Conservation (phyloP, 2,888 invertebrate species). For the Toxonevra muliebris region DNA sequence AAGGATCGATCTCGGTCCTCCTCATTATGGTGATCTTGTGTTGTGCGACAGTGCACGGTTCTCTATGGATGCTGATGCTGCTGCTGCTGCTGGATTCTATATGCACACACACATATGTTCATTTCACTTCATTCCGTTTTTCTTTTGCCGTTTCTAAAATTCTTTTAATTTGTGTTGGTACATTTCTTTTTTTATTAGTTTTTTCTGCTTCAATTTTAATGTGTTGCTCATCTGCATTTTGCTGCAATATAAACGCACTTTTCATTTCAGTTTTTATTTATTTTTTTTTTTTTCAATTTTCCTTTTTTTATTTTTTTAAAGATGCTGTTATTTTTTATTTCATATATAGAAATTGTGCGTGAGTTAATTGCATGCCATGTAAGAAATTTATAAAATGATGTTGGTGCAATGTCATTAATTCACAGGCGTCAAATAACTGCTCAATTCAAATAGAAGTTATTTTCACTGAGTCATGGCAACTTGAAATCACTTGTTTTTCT, state of each 20-base stretch:
- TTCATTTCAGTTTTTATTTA: not conserved
- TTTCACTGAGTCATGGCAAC: no score
- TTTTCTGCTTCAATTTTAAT: no score
- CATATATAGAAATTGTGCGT: conserved; percentile 45
- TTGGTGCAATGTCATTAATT: conserved; percentile 8
- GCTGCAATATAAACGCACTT: conserved; percentile 32
- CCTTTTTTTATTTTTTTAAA: conserved; percentile 25
- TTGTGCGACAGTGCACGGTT: conserved; percentile 14
- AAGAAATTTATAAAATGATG: not conserved
- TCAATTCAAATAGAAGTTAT: no score
- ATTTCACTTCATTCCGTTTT: conserved; percentile 8
- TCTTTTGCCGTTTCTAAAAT: conserved; percentile 27
- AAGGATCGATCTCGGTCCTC: conserved; percentile 14
- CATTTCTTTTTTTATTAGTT: no score
- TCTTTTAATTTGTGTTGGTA: conserved; percentile 11
- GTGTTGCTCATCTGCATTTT: conserved; percentile 13
- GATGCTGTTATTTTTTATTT: conserved; percentile 42
- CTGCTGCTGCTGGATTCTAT: conserved; percentile 31
- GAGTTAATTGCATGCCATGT: conserved; percentile 16
- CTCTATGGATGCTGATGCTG: conserved; percentile 24
- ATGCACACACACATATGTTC: conserved; percentile 14
- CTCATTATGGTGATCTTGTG: not conserved
- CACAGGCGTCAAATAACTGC: no score
- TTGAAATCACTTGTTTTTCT: no score
- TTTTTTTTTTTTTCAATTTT: conserved; percentile 17